These are phyloP conservation scores for Heliconius hermathena DNA, from an alignment of 1,140 invertebrate species.

Conservation along the genomic window DNA sequence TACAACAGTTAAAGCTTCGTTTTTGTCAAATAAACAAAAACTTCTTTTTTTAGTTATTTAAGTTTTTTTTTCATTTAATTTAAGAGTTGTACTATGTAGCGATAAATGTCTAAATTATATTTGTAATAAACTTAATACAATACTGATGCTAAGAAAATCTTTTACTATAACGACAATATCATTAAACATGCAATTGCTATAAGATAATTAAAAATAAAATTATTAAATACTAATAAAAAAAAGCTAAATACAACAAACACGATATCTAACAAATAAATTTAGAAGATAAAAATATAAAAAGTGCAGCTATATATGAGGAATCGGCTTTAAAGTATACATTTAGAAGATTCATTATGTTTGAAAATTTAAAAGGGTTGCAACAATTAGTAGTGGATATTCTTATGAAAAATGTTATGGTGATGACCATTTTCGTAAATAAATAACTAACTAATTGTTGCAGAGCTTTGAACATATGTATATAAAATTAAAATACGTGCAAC, in stretches of 20 bases:
- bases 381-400: background rate
- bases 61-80: background rate
- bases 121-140: background rate
- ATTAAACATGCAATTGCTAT: conserved; percentile 1
- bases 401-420: background rate
- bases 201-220: background rate
- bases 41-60: background rate
- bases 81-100: background rate
- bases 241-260: background rate
- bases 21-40: conserved; percentile 2
- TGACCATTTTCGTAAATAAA: background rate
- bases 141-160: background rate
- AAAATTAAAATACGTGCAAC: background rate
- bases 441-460: background rate
- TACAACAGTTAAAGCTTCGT: background rate
- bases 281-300: background rate
- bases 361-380: background rate
- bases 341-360: background rate
- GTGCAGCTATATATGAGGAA: background rate
- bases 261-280: background rate
- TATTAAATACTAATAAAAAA: background rate
- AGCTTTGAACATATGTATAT: background rate
- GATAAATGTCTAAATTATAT: background rate
- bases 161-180: background rate
- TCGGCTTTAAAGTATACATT: background rate